Base-by-base conservation (phyloP, 2,797 vertebrate species). In the Trematomus bernacchii region DNA sequence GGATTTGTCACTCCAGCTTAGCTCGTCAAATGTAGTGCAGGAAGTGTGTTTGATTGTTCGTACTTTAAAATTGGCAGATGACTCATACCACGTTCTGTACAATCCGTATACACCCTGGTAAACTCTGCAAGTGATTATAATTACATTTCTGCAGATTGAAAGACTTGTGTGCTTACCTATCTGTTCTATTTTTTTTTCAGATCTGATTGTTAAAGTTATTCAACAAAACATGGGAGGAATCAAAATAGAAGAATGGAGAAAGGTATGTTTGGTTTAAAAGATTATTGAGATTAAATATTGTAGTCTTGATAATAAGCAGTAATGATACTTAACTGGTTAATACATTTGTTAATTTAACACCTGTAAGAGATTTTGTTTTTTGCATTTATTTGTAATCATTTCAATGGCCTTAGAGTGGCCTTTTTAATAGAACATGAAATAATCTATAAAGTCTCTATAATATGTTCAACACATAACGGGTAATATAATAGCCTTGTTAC, bases 171-270 rank as follows among this genome's bases (percentile, higher is more conserved):
- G 11, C 21, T 46, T 21, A 21, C 10, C 18, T 46, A 3, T 47
- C 18, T 43, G 10, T 81, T 37, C n/a, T 85, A 4, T 84, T 54
- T 43, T 85, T 62, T 73, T 67, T 86, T 11, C 89, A 96, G 95
- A 96, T 85, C 82, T 96, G 50, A 94, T 96, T 71, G 88, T 95
- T n/a, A 91, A 69, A 82, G 64, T 94, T 46, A 87, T 95, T 76
- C 91, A 95, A 66, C 91, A 96, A 86, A 95, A 95, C 86, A 93
- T 92, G 92, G 93, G 93, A 7, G 93, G 90, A 62, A 84, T 94
- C 74, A 95, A 94, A 92, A 42, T 91, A 27, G 89, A 95, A 10
- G 93, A 95, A 77, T 94, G 92, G 85, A 92, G 93, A 82, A 96
- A 95, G 94, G 95, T 96, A 85, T 6, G 80, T 80, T 71, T 76